Base-by-base conservation (phyloP, 2,888 invertebrate species). In the Panzeria rudis region DNA sequence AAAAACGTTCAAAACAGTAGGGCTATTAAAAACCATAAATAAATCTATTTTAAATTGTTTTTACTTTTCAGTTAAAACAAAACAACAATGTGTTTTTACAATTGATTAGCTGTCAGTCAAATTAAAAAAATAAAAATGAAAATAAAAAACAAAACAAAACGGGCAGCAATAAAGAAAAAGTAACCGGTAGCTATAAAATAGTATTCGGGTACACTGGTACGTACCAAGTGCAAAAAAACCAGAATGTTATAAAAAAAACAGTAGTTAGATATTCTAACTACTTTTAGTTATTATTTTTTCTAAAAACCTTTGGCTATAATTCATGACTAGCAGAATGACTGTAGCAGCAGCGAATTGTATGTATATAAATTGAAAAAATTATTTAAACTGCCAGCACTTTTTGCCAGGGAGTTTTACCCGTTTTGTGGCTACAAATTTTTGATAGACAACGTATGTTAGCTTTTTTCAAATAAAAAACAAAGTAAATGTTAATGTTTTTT, bases 101-200 rank as follows among this genome's bases (percentile, higher is more conserved):
- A 77, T 56, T 68, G 66, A 56, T 77, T 77, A 35, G 23, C 76
- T 77, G 54, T 66, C 66, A 68, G 62, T 77, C 66, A 76, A 41
- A 59, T 61, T 47, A 1, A 47, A 59, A n/a, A 29, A 52, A 75
- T 11, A 13, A 38, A 38, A 38, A 38, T 29, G 5, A 5, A 38
- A 38, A 13, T 11, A 13, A 38, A 38, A 69, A 29, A 5, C 23
- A 38, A 15, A n/a, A 9, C n/a, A 17, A 56, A n/a, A 13, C 11
- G 32, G 9, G 5, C 52, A 35, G 23, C 52, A 23, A 20, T 41
- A 41, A 54, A 41, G 71, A 29, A 64, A 44, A 77, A 38, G 38
- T 56, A 68, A 59, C 66, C 76, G 56, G 66, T 76, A 76, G 76
- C 47, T n/a, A 15, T 41, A 44, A 47, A 73, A 38, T 52, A 41